Conservation (phyloP, 2,888 invertebrate species). For the Alloplasta piceator region DNA sequence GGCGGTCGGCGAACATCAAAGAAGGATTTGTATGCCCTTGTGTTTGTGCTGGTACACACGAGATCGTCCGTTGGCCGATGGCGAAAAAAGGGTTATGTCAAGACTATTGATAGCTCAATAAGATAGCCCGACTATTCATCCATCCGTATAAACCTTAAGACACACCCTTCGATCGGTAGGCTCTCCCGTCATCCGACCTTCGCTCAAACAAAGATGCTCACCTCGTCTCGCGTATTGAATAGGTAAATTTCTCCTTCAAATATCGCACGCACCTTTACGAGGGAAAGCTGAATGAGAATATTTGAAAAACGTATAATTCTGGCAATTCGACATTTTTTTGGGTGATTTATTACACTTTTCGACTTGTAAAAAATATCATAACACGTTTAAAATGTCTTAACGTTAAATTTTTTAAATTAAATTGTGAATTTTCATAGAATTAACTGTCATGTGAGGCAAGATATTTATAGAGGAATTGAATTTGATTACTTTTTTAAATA, state of each 20-base stretch:
- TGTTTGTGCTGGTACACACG: constrained; percentile 18
- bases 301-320: too few relatives aligned
- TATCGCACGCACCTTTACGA: neutral
- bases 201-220: neutral
- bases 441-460: too few relatives aligned
- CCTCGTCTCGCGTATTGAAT: neutral
- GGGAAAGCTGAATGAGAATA: too few relatives aligned
- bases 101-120: constrained; percentile 80
- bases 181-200: constrained; percentile 25
- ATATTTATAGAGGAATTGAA: too few relatives aligned
- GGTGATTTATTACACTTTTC: too few relatives aligned
- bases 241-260: neutral
- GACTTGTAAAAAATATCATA: too few relatives aligned
- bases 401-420: too few relatives aligned
- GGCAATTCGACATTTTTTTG: too few relatives aligned
- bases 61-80: constrained; percentile 72
- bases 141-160: constrained; percentile 63
- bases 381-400: too few relatives aligned
- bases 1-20: constrained; percentile 81
- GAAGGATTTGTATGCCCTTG: constrained; percentile 60
- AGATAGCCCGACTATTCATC: constrained; percentile 77
- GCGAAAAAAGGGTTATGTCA: constrained; percentile 75
- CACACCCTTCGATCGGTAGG: constrained; percentile 69
- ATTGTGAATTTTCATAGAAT: too few relatives aligned
- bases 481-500: too few relatives aligned